Percentiles rank a stretch among this genome's conserved stretches.
These are phyloP conservation scores for Heliconius himera DNA, from an alignment of 1,140 invertebrate species.

Conservation along the genomic window DNA sequence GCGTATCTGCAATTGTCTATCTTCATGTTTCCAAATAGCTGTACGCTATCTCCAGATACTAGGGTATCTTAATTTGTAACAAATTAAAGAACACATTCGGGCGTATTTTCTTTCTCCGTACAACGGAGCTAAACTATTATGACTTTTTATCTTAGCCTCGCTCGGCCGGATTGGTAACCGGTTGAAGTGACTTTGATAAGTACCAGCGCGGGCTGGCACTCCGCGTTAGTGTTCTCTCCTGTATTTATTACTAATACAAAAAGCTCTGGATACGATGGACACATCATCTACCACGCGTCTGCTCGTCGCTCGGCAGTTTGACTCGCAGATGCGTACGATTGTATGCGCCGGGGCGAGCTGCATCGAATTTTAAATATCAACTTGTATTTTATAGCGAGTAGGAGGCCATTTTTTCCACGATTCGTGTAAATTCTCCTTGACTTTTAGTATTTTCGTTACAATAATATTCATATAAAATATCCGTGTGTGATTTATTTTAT, in stretches of 20 bases:
- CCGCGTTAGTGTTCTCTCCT: background rate
- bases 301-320: constrained; percentile 12
- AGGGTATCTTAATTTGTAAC: constrained; percentile 32
- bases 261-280: constrained; percentile 40
- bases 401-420: constrained; percentile 26
- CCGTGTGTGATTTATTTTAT: background rate
- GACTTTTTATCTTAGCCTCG: constrained; percentile 48
- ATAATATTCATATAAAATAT: constrained; percentile 3
- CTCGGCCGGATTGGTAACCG: constrained; percentile 56
- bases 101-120: constrained; percentile 15
- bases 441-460: constrained; percentile 22
- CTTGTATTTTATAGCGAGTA: constrained; percentile 28
- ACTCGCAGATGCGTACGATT: constrained; percentile 40
- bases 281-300: constrained; percentile 26
- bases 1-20: constrained; percentile 17
- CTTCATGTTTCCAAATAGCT: constrained; percentile 11
- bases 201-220: constrained; percentile 41
- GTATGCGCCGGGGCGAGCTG: constrained; percentile 24
- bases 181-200: constrained; percentile 50
- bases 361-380: constrained; percentile 35
- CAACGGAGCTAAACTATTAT: constrained; percentile 39
- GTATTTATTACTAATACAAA: constrained; percentile 13
- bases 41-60: background rate
- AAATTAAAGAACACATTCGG: constrained; percentile 22
- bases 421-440: constrained; percentile 20